A percentile compares a stretch with the other conserved stretches of the same genome.
These are phyloP conservation scores for Nestor notabilis DNA, from an alignment of 2,113 vertebrate genomes.

Conservation along the genomic window DNA sequence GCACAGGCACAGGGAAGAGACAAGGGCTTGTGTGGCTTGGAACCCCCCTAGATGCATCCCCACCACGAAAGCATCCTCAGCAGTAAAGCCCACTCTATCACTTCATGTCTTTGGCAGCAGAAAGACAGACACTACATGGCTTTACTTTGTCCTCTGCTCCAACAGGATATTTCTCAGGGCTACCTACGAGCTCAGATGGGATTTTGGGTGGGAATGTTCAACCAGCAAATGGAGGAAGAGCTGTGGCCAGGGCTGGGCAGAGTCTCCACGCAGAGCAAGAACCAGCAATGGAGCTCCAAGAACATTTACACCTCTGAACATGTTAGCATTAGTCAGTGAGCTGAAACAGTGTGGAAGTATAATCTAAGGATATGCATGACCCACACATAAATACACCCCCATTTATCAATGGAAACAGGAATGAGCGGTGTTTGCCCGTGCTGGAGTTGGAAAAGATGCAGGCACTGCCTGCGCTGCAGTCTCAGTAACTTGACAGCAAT, in stretches of 20 bases:
- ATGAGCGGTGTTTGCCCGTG: neutral
- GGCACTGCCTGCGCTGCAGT: neutral
- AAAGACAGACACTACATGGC: rapidly evolving
- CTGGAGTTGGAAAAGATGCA: neutral
- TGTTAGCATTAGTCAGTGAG: neutral
- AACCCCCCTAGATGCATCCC: neutral
- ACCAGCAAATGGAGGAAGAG: neutral
- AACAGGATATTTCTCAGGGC: neutral
- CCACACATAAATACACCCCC: neutral
- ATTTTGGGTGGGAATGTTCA: neutral
- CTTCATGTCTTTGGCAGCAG: neutral
- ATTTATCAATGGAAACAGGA: neutral
- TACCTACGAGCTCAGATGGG: neutral
- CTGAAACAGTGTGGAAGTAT: neutral
- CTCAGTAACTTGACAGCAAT: constrained; percentile 19
- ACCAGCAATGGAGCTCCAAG: neutral
- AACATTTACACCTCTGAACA: neutral
- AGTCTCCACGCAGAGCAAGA: neutral
- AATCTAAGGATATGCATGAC: neutral
- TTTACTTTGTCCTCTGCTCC: neutral
- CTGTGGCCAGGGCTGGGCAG: neutral
- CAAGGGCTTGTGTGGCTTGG: neutral
- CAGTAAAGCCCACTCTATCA: rapidly evolving
- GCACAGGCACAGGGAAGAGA: neutral
- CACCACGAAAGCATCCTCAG: neutral